These are phyloP conservation scores for Excalfactoria chinensis DNA, from an alignment of 2,113 vertebrate genomes.

Conservation along the genomic window DNA sequence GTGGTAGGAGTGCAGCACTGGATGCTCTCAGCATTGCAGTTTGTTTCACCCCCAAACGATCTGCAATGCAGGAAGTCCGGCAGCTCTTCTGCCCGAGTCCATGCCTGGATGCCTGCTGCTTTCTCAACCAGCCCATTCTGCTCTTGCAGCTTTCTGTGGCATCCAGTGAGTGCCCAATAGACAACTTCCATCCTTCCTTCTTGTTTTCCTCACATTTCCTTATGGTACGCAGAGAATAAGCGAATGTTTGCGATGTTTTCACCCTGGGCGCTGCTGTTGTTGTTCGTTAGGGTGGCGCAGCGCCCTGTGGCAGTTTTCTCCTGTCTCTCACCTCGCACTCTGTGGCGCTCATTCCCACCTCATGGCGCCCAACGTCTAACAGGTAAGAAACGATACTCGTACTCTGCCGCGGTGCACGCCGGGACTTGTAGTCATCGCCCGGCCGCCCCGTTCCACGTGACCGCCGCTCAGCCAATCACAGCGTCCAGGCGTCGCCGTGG, in stretches of 20 bases:
- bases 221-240: neutral
- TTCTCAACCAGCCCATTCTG: too few relatives aligned
- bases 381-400: too few relatives aligned
- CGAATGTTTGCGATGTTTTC: neutral
- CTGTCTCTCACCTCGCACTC: too few relatives aligned
- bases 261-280: neutral
- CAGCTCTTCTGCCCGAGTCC: too few relatives aligned
- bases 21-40: neutral
- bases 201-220: neutral
- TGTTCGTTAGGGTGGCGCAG: neutral
- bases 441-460: fast-evolving
- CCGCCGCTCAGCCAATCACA: neutral
- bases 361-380: too few relatives aligned
- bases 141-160: too few relatives aligned
- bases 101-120: too few relatives aligned
- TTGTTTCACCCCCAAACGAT: neutral
- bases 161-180: too few relatives aligned
- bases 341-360: too few relatives aligned
- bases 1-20: neutral
- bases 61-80: neutral
- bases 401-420: neutral
- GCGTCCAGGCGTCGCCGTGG: fast-evolving
- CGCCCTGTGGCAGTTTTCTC: too few relatives aligned
- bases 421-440: neutral
- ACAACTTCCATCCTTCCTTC: neutral